phyloP scores from a whole-genome alignment of 2,888 invertebrate species.

The Parapristionchus giblindavisi region DNA sequence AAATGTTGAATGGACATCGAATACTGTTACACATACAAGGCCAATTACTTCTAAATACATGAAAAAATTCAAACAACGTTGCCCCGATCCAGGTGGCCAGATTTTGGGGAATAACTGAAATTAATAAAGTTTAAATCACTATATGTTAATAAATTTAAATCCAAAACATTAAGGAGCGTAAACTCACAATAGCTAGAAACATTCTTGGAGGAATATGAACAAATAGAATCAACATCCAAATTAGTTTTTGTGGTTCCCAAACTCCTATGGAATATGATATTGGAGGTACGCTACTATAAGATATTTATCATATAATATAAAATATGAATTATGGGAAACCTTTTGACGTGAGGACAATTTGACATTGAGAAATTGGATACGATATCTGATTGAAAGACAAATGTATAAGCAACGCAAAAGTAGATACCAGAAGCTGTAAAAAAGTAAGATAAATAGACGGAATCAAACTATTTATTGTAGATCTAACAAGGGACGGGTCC shows the following conservation, averaged over 20 bases:
- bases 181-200: background rate
- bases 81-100: background rate
- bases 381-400: background rate
- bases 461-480: no score
- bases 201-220: background rate
- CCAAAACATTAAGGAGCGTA: no score
- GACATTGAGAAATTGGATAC: slow-evolving; percentile 10
- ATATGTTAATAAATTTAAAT: background rate
- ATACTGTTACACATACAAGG: slow-evolving; percentile 3
- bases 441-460: no score
- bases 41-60: background rate
- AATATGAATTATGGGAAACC: background rate
- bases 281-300: slow-evolving; percentile 3
- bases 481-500: no score
- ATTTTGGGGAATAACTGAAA: slow-evolving; percentile 2
- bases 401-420: background rate
- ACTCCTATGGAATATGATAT: slow-evolving; percentile 11
- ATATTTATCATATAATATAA: background rate
- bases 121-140: no score
- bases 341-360: slow-evolving; percentile 20
- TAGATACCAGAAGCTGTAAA: slow-evolving; percentile 10
- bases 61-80: background rate
- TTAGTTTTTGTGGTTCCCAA: slow-evolving; percentile 16
- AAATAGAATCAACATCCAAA: slow-evolving; percentile 16
- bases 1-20: slow-evolving; percentile 3